These are phyloP conservation scores for Sitophilus oryzae DNA, from an alignment of 1,140 invertebrate species.

Conservation along the genomic window DNA sequence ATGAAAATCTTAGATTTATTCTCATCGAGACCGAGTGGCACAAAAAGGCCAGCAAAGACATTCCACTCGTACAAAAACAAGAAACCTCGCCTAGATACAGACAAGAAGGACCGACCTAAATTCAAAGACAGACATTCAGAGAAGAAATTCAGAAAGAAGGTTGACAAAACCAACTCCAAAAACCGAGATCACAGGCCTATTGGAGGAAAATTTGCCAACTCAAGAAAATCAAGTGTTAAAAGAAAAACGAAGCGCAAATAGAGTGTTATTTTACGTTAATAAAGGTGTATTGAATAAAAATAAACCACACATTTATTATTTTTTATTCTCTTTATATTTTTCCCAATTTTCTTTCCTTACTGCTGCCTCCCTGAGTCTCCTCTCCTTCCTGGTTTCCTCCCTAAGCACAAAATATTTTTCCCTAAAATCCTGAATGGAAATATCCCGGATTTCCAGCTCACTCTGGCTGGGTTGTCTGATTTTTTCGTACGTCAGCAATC, in stretches of 20 bases:
- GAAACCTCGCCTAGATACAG: constrained; percentile 8
- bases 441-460: constrained; percentile 21
- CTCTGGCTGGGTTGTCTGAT: constrained; percentile 50
- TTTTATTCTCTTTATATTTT: constrained; percentile 24
- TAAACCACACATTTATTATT: background rate
- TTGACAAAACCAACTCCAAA: constrained; percentile 26
- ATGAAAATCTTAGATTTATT: constrained; percentile 24
- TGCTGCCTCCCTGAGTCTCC: constrained; percentile 35
- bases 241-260: background rate
- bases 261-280: background rate
- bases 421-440: constrained; percentile 47
- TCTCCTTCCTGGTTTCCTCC: constrained; percentile 57
- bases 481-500: constrained; percentile 85
- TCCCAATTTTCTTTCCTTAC: constrained; percentile 32
- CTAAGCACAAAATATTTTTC: constrained; percentile 62
- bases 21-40: constrained; percentile 11
- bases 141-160: constrained; percentile 16
- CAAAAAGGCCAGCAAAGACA: constrained; percentile 17
- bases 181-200: constrained; percentile 28
- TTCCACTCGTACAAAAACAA: constrained; percentile 20
- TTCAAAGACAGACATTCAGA: constrained; percentile 10
- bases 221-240: no score
- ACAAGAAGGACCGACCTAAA: constrained; percentile 1
- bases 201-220: constrained; percentile 25
- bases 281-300: background rate